phyloP scores from a whole-genome alignment of 2,888 invertebrate genomes.

The Apotomis betuletana region DNA sequence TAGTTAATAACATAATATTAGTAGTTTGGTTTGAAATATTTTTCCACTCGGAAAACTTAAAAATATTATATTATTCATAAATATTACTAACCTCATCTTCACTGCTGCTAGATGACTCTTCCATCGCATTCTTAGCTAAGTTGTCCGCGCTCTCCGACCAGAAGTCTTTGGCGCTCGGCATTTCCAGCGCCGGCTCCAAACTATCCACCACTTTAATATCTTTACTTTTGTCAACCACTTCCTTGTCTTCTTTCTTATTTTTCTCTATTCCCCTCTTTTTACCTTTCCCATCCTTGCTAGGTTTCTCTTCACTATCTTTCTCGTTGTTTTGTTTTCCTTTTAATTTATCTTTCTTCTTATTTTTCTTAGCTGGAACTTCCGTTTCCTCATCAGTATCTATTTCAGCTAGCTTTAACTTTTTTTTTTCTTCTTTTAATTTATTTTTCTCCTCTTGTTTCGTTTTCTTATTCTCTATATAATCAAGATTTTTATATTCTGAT shows the following conservation, averaged over 20 bases:
- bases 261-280: slow-evolving; percentile 45
- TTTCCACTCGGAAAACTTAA: too few species aligned
- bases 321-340: slow-evolving; percentile 45
- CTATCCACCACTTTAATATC: slow-evolving; percentile 56
- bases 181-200: slow-evolving; percentile 62
- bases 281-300: slow-evolving; percentile 41
- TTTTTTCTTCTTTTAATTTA: slow-evolving; percentile 30
- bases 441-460: slow-evolving; percentile 43
- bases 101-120: slow-evolving; percentile 67
- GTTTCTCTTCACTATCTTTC: slow-evolving; percentile 46
- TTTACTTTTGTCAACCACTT: slow-evolving; percentile 44
- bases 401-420: slow-evolving; percentile 45
- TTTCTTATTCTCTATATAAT: slow-evolving; percentile 48
- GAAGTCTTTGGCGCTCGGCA: slow-evolving; percentile 73
- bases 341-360: slow-evolving; percentile 41
- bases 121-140: slow-evolving; percentile 46
- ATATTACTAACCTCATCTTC: slow-evolving; percentile 71
- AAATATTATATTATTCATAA: too few species aligned
- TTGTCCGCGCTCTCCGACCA: slow-evolving; percentile 57
- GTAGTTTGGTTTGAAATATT: too few species aligned
- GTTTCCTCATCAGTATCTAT: slow-evolving; percentile 15
- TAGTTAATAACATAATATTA: too few species aligned
- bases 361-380: slow-evolving; percentile 28
- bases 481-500: slow-evolving; percentile 46
- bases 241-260: slow-evolving; percentile 49